Base-by-base conservation (phyloP, 2,888 invertebrate species). In the Stenodema calcarata region DNA sequence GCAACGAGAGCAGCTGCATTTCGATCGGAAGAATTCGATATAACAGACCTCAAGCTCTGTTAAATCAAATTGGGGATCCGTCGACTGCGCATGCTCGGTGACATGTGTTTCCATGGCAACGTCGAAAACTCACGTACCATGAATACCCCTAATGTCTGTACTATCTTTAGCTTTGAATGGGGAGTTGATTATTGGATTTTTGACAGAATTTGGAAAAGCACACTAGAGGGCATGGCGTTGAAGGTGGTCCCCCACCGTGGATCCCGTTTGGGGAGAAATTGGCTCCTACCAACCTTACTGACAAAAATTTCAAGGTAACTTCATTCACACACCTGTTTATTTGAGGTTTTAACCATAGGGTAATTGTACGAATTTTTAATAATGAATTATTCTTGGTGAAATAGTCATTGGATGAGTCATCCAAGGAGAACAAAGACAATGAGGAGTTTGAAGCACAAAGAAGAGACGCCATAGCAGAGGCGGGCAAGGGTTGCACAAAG, bases 201-300 rank as follows among this genome's bases (percentile, higher is more conserved):
- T 89, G 89, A 0, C 91, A 94, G 89, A 93, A 94, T 89, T 92
- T 94, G 89, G 93, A 93, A 4, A 94, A 94, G 90, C 94, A 94
- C 90, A 93, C 94, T 3, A 91, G 93, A 91, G 93, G 93, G 92
- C 88, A 91, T 27, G 93, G 93, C 9, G 93, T 93, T 86, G 95
- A 95, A 89, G 96, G 95, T 88, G 96, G 96, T 0, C 97, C 97
- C 0, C 97, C 96, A 69, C 95, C 96, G 54, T 98, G 98, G 97
- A 96, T 97, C 89, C 95, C 97, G 47, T 98, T 98, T 92, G 98
- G 98, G 0, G 94, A 95, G 90, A 94, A 94, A 90, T 93, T 96
- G 85, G 92, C 94, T 89, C 92, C 91, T 42, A 82, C 93, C 6
- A 90, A 91, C 44, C 91, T 93, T 35, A 92, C 93, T 62, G 94